Evolutionary conservation across 1,140 invertebrate species (phyloP).

Genomic region (Acromyrmex charruanus): DNA sequence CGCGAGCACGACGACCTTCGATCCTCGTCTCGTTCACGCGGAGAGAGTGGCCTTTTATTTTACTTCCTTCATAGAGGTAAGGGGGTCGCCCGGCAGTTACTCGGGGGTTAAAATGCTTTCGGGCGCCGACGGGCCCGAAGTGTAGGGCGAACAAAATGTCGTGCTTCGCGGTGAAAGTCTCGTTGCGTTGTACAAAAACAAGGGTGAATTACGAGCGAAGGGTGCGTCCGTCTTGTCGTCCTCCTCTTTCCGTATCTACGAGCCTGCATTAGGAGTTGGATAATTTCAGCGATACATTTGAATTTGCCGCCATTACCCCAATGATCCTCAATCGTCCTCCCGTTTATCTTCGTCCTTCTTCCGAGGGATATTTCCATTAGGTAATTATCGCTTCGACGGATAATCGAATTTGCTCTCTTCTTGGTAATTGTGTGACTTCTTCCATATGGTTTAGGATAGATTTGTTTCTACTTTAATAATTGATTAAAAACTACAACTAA

Average conservation of each 20-base stretch:
- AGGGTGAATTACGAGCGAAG: constrained; percentile 84
- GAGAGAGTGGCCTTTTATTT: constrained; percentile 63
- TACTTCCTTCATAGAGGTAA: constrained; percentile 17
- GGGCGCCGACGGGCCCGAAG: constrained; percentile 34
- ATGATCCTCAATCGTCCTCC: constrained; percentile 2
- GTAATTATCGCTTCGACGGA: constrained; percentile 82
- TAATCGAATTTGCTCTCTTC: constrained; percentile 51
- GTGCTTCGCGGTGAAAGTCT: constrained; percentile 78
- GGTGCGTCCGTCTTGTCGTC: constrained; percentile 67
- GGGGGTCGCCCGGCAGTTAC: constrained; percentile 57
- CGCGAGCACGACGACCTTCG: constrained; percentile 45
- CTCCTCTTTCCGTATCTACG: constrained; percentile 60
- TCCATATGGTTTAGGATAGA: background rate
- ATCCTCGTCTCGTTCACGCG: constrained; percentile 19
- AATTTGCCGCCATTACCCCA: constrained; percentile 83
- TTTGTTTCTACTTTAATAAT: constrained; percentile 4
- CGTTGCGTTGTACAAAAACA: constrained; percentile 83
- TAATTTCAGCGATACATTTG: constrained; percentile 85
- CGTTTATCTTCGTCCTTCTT: constrained; percentile 53
- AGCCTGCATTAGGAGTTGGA: constrained; percentile 69
- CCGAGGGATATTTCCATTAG: constrained; percentile 82
- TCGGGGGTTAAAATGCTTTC: constrained; percentile 70
- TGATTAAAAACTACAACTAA: background rate
- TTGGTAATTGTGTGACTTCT: constrained; percentile 14
- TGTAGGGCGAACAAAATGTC: constrained; percentile 38